phyloP scores from a whole-genome alignment of 2,888 invertebrate genomes.

The Lydus trimaculatus region DNA sequence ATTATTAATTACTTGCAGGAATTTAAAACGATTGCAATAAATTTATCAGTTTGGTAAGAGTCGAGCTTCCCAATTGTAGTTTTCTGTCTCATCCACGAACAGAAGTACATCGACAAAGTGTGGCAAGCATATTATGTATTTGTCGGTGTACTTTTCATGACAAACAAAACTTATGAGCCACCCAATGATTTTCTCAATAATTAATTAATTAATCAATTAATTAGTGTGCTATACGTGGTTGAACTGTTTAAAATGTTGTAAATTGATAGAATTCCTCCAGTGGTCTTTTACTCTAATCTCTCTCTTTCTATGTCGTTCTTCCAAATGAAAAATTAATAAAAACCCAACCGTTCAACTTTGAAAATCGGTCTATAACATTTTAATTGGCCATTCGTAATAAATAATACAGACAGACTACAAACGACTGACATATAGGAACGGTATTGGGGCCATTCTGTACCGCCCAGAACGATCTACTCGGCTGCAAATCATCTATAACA shows the following conservation, averaged over 20 bases:
- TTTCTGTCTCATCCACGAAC: no score
- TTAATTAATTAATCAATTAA: no score
- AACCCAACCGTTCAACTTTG: not conserved
- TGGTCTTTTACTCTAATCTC: not conserved
- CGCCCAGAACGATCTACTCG: slow-evolving; percentile 46
- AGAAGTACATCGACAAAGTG: no score
- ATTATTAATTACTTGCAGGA: not conserved
- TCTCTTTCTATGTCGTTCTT: not conserved
- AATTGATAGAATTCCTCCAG: no score
- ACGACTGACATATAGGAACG: slow-evolving; percentile 14
- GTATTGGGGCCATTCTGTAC: slow-evolving; percentile 30
- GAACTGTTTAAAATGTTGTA: no score
- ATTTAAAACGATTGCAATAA: not conserved
- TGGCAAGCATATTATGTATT: no score
- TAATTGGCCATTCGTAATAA: slow-evolving; percentile 28
- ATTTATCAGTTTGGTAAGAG: not conserved
- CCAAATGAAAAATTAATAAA: not conserved
- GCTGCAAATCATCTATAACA: slow-evolving; percentile 53
- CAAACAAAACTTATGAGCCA: no score
- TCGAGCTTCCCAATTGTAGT: no score
- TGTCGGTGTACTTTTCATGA: no score
- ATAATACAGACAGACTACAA: not conserved
- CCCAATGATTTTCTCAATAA: no score
- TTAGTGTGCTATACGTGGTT: no score
- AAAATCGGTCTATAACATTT: slow-evolving; percentile 18